Base-by-base conservation (phyloP, 1,140 invertebrate species). In the Drosophila carrolli region DNA sequence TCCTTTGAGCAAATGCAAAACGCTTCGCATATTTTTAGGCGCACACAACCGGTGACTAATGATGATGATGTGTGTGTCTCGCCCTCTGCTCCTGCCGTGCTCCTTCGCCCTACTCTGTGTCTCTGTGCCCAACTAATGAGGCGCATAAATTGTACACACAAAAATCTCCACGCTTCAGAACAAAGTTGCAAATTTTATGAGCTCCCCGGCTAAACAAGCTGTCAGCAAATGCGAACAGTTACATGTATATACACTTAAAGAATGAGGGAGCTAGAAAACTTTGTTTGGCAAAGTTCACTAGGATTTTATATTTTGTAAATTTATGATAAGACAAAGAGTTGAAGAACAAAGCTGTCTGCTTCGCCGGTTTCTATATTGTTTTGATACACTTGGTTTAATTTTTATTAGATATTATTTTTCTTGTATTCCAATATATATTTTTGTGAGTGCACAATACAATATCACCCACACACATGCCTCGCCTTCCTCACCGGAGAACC, bases 131-230 rank as follows among this genome's bases (percentile, higher is more conserved):
- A 78, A 88, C 83, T 91, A 91, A 91, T 91, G 88, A 91, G 88
- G 88, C 88, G 88, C 83, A 91, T 91, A 91, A 91, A 91, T 91
- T 91, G 79, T 81, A 80, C 70, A 88, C 75, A 81, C 40, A 77
- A 75, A 75, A 74, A 70, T 78, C 60, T 66, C 60, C 53, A 41
- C 70, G 23, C 68, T 50, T 38, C 37, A 46, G 48, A 81, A 81
- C 65, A 81, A 82, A 73, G 46, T 81, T 88, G 83, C 83, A 88
- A 88, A 88, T 88, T 88, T 88, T 75, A 83, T 88, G 83, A 89
- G 83, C 84, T 88, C 13, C 41, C 65, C 44, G 48, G 60, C 72
- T 57, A 78, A 78, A 70, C 82, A 85, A 81, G 81, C 61, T 71
- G 80, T 76, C 76, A 84, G 65, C 79, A 44, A 59, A 75, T 40